A percentile compares a stretch with the other conserved stretches of the same genome.
Conservation (phyloP, 1,140 invertebrate species). For the Magallana gigas region DNA sequence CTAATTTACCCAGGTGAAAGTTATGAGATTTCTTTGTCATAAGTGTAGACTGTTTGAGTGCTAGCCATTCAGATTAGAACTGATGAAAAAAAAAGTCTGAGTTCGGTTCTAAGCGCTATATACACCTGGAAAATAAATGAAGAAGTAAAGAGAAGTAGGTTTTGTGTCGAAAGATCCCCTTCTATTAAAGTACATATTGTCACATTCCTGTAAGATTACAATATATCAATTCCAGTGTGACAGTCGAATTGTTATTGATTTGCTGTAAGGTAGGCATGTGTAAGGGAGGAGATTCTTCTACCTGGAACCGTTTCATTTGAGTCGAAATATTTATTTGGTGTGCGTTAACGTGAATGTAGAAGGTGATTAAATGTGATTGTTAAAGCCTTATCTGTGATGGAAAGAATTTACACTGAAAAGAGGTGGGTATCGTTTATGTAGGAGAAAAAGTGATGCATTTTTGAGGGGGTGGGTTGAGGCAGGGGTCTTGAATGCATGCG, state of each 20-base stretch:
- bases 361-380: neutral
- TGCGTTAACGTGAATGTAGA: neutral
- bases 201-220: constrained; percentile 33
- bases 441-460: too few relatives aligned
- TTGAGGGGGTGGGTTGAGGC: too few relatives aligned
- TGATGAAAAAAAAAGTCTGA: neutral
- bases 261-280: constrained; percentile 10
- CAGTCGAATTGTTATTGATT: constrained; percentile 27
- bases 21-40: constrained; percentile 14
- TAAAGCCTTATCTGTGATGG: neutral
- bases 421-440: neutral
- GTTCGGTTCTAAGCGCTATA: neutral
- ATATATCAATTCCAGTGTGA: constrained; percentile 33
- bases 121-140: constrained; percentile 6
- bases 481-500: too few relatives aligned
- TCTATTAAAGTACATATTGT: constrained; percentile 32
- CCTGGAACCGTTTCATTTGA: too few relatives aligned
- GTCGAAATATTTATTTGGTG: neutral
- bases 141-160: neutral
- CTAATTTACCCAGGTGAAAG: constrained; percentile 16
- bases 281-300: too few relatives aligned
- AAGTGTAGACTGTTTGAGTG: constrained; percentile 3
- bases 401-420: neutral
- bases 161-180: neutral
- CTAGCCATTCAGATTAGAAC: neutral